Base-by-base conservation (phyloP, 92 coral and sea anemone genomes). In the Plumapathes pennacea region DNA sequence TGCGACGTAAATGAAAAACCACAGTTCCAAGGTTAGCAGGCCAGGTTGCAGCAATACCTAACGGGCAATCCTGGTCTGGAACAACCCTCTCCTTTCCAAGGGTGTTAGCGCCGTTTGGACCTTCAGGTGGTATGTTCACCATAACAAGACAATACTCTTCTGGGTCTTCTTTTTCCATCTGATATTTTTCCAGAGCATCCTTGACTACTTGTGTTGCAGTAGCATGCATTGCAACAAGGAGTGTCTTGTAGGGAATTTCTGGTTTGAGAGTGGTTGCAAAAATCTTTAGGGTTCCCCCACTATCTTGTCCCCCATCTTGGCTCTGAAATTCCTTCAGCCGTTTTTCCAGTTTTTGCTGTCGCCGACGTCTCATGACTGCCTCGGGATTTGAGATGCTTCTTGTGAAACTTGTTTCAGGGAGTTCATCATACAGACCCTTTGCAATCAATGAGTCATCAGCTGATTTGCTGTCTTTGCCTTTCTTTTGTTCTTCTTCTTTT, bases 231-330 rank as follows among this genome's bases (percentile, higher is more conserved):
- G 94, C 79, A 23, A 89, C 88, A 50, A 94, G 68, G 11, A 94
- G 78, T 18, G 99, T 94, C 62, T 94, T 94, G 46, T 94, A 94
- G 0, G 99, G 99, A 15, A 84, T 94, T 54, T 94, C 96, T 2
- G 97, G 99, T 39, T 94, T 85, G 13, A 94, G 54, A 25, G 97
- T 94, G 42, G 82, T 91, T 1, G 99, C 99, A 84, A 94, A 94
- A 42, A 94, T 94, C 36, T 90, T 79, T 29, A 94, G 24, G 17
- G 99, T 90, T 10, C 99, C 99, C 10, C 99, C 99, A 26, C 92
- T 83, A 44, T 90, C 99, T 4, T 70, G 53, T 2, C 54, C 56
- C 0, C 79, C 81, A 12, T 74, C 80, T 22, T 58, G 63, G 50
- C 80, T 86, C 50, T 94, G 82, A 66, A 89, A 85, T 56, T 84